Conservation (phyloP, 2,888 invertebrate species). For the Caenorhabditis sp. region DNA sequence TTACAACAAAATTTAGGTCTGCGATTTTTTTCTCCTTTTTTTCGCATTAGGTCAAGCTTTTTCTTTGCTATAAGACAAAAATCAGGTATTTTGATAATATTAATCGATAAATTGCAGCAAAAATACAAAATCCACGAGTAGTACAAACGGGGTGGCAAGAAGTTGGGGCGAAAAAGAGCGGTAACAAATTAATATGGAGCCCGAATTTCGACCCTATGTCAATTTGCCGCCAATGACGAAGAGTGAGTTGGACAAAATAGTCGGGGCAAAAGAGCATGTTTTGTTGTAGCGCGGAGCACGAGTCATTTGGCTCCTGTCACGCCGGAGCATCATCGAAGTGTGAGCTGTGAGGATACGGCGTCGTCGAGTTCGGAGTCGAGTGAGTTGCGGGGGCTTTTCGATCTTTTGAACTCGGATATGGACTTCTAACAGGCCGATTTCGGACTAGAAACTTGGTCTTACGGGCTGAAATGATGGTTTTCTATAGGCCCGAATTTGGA, state of each 20-base stretch:
- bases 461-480: no score
- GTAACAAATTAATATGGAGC: slow-evolving; percentile 17
- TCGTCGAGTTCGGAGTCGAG: slow-evolving; percentile 30
- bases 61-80: no score
- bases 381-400: background rate
- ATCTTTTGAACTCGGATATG: no score
- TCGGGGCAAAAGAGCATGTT: background rate
- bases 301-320: slow-evolving; percentile 30
- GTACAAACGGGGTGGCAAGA: background rate
- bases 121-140: no score
- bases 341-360: slow-evolving; percentile 32
- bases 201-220: slow-evolving; percentile 25
- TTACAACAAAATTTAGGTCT: no score
- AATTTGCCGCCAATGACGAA: slow-evolving; percentile 35
- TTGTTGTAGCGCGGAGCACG: slow-evolving; percentile 28
- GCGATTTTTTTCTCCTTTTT: no score
- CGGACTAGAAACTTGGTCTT: no score
- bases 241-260: slow-evolving; percentile 24
- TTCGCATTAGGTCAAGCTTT: no score
- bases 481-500: no score
- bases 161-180: slow-evolving; percentile 18
- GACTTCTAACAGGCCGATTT: no score
- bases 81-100: no score
- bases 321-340: slow-evolving; percentile 26
- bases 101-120: no score